Conservation (phyloP, 1,140 invertebrate genomes). For the Trichoplusia ni region DNA sequence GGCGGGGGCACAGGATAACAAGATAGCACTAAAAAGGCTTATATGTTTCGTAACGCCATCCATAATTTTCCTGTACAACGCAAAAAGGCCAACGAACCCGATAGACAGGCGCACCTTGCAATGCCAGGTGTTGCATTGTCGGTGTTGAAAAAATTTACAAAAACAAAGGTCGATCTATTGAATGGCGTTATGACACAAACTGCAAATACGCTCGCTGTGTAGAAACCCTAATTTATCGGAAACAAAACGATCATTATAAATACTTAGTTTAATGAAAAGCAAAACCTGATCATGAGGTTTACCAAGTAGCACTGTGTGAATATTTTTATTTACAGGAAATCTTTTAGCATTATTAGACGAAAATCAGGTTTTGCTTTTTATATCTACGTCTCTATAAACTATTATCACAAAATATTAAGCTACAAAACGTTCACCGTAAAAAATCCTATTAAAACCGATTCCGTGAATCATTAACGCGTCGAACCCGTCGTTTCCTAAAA, state of each 20-base stretch:
- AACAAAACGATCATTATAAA: slow-evolving; percentile 11
- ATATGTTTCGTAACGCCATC: slow-evolving; percentile 39
- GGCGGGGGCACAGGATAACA: slow-evolving; percentile 47
- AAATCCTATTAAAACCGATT: slow-evolving; percentile 26
- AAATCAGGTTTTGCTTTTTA: slow-evolving; percentile 18
- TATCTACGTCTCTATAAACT: not conserved
- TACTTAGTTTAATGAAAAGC: slow-evolving; percentile 14
- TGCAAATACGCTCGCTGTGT: slow-evolving; percentile 14
- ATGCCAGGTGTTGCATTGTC: slow-evolving; percentile 25
- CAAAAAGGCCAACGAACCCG: slow-evolving; percentile 25
- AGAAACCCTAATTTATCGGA: slow-evolving; percentile 23
- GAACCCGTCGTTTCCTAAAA: slow-evolving; percentile 23
- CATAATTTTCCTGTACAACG: slow-evolving; percentile 26
- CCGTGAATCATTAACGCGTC: slow-evolving; percentile 28
- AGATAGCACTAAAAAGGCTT: slow-evolving; percentile 39
- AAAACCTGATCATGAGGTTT: not conserved
- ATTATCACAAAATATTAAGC: slow-evolving; percentile 24
- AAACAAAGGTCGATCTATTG: slow-evolving; percentile 30
- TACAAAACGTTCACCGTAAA: slow-evolving; percentile 19
- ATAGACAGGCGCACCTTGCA: slow-evolving; percentile 19
- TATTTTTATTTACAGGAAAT: not conserved
- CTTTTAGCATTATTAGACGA: not conserved
- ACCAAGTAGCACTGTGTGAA: not conserved
- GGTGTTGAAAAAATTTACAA: slow-evolving; percentile 18
- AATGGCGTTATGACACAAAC: slow-evolving; percentile 39